Percentiles rank a stretch among this genome's conserved stretches.
phyloP scores from a whole-genome alignment of 2,113 vertebrate species.

The Tachysurus fulvidraco region DNA sequence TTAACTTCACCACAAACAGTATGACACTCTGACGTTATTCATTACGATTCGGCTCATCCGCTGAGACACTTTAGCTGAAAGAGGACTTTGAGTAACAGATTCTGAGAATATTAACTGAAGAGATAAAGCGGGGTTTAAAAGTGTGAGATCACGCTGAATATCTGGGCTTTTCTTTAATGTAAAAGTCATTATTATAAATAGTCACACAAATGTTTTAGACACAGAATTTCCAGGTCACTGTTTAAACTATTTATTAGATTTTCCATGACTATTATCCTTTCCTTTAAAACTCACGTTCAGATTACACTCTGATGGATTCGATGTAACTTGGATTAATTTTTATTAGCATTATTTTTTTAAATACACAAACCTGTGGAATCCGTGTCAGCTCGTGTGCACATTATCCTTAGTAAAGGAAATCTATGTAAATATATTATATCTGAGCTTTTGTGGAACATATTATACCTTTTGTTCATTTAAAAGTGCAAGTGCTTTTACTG shows the following conservation, averaged over 20 bases:
- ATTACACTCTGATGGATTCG: background rate
- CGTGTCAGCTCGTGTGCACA: background rate
- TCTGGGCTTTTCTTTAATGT: background rate
- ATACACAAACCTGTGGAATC: background rate
- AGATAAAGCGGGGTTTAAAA: background rate
- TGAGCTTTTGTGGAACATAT: background rate
- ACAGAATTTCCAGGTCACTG: background rate
- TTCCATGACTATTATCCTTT: background rate
- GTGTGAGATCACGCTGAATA: background rate
- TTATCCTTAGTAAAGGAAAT: background rate
- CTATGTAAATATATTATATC: background rate
- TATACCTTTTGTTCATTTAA: too few species aligned
- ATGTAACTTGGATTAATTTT: background rate
- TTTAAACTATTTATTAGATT: background rate
- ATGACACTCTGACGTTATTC: background rate
- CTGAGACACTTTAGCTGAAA: too few species aligned
- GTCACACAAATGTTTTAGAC: too few species aligned
- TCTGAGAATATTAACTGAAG: background rate
- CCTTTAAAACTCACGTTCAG: background rate
- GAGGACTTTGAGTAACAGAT: background rate
- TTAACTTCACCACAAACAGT: background rate
- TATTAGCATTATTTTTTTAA: too few species aligned
- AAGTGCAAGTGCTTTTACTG: background rate
- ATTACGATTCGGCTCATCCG: too few species aligned
- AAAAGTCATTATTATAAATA: background rate